phyloP scores from a whole-genome alignment of 2,888 invertebrate species.

The Augochlorella aurata region DNA sequence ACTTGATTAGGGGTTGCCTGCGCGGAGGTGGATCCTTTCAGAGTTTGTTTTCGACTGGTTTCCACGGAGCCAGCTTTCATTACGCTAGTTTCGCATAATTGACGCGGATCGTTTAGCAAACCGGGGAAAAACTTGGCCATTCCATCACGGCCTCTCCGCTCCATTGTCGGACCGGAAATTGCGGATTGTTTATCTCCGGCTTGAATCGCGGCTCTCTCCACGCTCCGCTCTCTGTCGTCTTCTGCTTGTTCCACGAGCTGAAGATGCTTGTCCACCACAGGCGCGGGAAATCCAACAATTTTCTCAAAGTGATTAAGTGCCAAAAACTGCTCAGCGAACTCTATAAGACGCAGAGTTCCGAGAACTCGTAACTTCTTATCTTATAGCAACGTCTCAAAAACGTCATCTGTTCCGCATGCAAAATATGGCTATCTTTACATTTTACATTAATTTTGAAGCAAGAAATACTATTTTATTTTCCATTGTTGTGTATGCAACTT shows the following conservation, averaged over 20 bases:
- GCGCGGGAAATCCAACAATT: background rate
- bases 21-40: slow-evolving; percentile 65
- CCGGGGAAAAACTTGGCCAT: slow-evolving; percentile 46
- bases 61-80: slow-evolving; percentile 66
- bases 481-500: no score
- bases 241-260: background rate
- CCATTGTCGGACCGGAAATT: slow-evolving; percentile 2
- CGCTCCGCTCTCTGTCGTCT: background rate
- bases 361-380: background rate
- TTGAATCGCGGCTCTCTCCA: background rate
- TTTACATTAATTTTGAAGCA: no score
- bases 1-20: slow-evolving; percentile 76
- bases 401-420: no score
- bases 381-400: no score
- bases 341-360: background rate
- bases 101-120: slow-evolving; percentile 57
- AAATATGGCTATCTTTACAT: no score
- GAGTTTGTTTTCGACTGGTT: slow-evolving; percentile 73
- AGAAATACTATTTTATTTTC: no score
- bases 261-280: slow-evolving; percentile 4
- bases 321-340: background rate
- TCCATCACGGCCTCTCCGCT: slow-evolving; percentile 15
- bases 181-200: slow-evolving; percentile 4
- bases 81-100: slow-evolving; percentile 66
- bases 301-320: background rate